Percentiles rank a stretch among this genome's conserved stretches.
Evolutionary conservation across 2,113 vertebrate genomes (phyloP).

Genomic region (Craseonycteris thonglongyai): DNA sequence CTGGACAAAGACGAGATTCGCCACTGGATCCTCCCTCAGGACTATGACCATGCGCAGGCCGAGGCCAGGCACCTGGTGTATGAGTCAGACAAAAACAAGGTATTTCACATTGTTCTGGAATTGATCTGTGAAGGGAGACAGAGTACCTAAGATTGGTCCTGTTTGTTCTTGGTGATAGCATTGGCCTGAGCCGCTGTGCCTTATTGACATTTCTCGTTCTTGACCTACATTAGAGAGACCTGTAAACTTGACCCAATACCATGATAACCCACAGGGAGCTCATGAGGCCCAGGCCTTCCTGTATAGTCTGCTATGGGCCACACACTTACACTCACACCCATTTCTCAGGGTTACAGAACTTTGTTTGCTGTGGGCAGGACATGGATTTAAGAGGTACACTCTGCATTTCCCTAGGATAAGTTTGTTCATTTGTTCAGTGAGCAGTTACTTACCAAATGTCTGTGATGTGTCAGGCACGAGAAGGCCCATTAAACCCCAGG

Average conservation of each 20-base stretch:
- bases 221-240: not conserved
- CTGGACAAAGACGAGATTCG: slow-evolving; percentile 96
- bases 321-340: not conserved
- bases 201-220: not conserved
- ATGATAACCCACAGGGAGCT: not conserved
- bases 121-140: not conserved
- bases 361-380: not conserved
- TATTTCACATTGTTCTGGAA: slow-evolving; percentile 57
- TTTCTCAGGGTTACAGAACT: not conserved
- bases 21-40: slow-evolving; percentile 97
- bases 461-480: not conserved
- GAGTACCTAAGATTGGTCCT: not conserved
- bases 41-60: slow-evolving; percentile 95
- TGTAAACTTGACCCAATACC: not conserved
- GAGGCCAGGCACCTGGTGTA: slow-evolving; percentile 96
- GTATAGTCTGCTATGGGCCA: not conserved
- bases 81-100: slow-evolving; percentile 94
- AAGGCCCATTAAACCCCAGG: not conserved
- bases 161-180: not conserved
- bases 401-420: not conserved
- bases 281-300: not conserved
- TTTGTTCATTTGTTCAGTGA: not conserved
- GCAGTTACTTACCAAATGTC: not conserved
- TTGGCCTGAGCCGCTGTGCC: not conserved
- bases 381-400: not conserved